Base-by-base conservation (phyloP, 1,140 invertebrate genomes). In the Drosophila seguyi region DNA sequence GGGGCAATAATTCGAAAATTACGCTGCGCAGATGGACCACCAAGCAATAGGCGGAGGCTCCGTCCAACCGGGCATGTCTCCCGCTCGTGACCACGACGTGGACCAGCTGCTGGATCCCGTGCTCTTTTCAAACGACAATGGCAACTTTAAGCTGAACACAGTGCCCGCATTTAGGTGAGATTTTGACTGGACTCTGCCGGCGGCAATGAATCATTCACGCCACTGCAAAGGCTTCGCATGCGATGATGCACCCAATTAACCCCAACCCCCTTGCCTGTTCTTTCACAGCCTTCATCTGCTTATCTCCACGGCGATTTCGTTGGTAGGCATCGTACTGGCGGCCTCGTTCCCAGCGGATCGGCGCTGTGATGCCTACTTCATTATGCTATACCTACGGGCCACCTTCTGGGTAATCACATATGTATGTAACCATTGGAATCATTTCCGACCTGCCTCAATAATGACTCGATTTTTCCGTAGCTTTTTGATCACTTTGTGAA, bases 301-400 rank as follows among this genome's bases (percentile, higher is more conserved):
- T 56, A 93, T 94, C 34, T 93, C 95, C 75, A 91, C 94, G 13
- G 91, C 79, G 8, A 93, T 96, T 60, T 94, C 95, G 75, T 93
- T 95, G 55, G 84, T 93, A 56, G 95, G 95, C 22, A 94, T 95
- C 48, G 82, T 94, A 34, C 93, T 95, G 77, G 93, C 94, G 8
- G 92, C 93, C 1, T 38, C 93, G 3, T 95, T 94, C 93, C 94
- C 94, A 4, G 93, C 94, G 71, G 77, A 93, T 22, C 93, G 92
- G 63, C 94, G 94, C 90, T 95, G 95, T 65, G 93, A 94, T 69
- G 95, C 95, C 38, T 96, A 95, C 79, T 96, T 95, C 86, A 94
- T 95, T 75, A 94, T 95, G 81, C 93, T 95, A 16, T 95, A 95
- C 82, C 92, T 95, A 42, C 94, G 95, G 55, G 94, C 94, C 53